A percentile compares a stretch with the other conserved stretches of the same genome.
These are phyloP conservation scores for Apostichopus californicus DNA, from an alignment of 35 echinoderm and acorn worm genomes.

Conservation along the genomic window DNA sequence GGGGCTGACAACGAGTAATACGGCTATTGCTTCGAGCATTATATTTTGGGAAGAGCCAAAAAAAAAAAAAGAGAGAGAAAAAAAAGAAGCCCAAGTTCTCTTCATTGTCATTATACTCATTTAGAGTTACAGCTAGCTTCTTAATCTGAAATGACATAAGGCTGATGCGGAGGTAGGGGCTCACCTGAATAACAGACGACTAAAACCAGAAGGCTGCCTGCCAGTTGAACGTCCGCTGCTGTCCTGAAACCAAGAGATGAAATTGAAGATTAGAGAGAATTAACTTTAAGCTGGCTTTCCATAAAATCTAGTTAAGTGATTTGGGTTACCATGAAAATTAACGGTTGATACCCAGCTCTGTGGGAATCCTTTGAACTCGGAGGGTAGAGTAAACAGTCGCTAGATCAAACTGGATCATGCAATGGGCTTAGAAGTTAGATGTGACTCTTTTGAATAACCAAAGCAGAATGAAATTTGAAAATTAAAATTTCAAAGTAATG, in stretches of 20 bases:
- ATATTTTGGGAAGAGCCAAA: constrained; percentile 45
- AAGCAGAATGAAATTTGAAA: constrained; percentile 12
- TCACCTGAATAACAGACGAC: constrained; percentile 43
- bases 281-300: constrained; percentile 53
- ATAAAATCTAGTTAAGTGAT: constrained; percentile 56
- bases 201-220: constrained; percentile 22
- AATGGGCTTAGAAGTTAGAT: neutral
- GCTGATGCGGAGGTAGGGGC: constrained; percentile 25
- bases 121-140: constrained; percentile 26
- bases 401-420: constrained; percentile 33
- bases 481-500: neutral
- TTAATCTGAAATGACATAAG: constrained; percentile 51
- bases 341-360: constrained; percentile 28
- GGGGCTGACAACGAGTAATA: constrained; percentile 39
- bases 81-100: neutral
- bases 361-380: constrained; percentile 37
- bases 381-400: constrained; percentile 26
- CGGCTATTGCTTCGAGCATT: constrained; percentile 41
- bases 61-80: neutral
- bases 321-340: constrained; percentile 55
- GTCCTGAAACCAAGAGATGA: constrained; percentile 50
- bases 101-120: constrained; percentile 48
- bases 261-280: constrained; percentile 56
- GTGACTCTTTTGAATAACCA: neutral
- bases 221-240: constrained; percentile 35